A percentile compares a stretch with the other conserved stretches of the same genome.
Evolutionary conservation across 2,113 vertebrate genomes (phyloP).

Genomic region (Misgurnus mizolepis): DNA sequence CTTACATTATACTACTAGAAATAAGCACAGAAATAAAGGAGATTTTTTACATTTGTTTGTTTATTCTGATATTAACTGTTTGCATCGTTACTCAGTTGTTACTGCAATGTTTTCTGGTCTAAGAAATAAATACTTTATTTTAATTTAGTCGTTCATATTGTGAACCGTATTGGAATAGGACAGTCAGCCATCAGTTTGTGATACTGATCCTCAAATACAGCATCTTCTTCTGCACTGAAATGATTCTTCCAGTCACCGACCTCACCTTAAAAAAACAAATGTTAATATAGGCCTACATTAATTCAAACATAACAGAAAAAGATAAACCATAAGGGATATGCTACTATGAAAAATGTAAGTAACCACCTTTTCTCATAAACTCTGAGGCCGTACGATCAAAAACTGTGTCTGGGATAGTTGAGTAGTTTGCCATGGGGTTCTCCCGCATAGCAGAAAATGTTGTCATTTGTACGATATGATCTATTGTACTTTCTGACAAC

Average conservation of each 20-base stretch:
- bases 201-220: conserved; percentile 69
- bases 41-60: not conserved
- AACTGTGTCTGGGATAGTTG: conserved; percentile 44
- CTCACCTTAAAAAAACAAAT: conserved; percentile 55
- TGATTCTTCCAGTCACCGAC: conserved; percentile 79
- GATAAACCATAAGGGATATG: not conserved
- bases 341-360: not conserved
- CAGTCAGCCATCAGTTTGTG: conserved; percentile 66
- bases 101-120: not conserved
- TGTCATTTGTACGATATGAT: conserved; percentile 53
- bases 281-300: too few species aligned
- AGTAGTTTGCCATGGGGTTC: conserved; percentile 65
- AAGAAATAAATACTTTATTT: not conserved
- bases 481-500: conserved; percentile 41
- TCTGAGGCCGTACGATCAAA: conserved; percentile 53
- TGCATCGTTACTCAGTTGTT: not conserved
- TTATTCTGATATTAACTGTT: not conserved
- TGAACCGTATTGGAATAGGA: conserved; percentile 62
- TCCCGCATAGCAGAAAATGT: conserved; percentile 58
- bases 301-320: too few species aligned
- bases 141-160: conserved; percentile 48
- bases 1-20: not conserved
- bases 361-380: conserved; percentile 63
- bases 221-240: conserved; percentile 74
- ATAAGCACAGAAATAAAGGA: not conserved